Evolutionary conservation across 2,888 invertebrate genomes (phyloP), one percentile per base, ranked within the genome.

Genomic region (Hedychridium roseum): DNA sequence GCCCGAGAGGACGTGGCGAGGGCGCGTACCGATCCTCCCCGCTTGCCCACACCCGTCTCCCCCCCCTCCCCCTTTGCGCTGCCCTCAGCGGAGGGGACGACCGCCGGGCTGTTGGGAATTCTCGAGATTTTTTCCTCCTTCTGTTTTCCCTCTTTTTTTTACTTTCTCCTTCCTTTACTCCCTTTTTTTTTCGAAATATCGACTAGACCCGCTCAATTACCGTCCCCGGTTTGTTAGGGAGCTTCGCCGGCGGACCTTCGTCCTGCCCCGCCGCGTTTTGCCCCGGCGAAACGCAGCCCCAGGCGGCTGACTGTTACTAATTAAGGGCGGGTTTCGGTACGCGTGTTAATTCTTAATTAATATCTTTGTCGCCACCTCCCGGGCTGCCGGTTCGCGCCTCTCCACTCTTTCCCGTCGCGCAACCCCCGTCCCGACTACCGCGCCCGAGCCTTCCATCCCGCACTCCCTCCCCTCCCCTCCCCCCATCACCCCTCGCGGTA

Each of bases 291-390:
- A 51, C 28, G 30, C 45, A 40, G 70, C 69, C 68, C 64, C 65
- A 60, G 68, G 66, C 70, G 63, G n/a, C 61, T 67, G 66, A 65
- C 67, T 69, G 67, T 69, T 72, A 73, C 71, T 75, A 75, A 75
- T 74, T 75, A 74, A 71, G 70, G 64, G 63, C 63, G 66, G 34
- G 62, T 67, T 70, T 71, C 64, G 60, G 58, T 61, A 73, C 68
- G 70, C 70, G 67, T 73, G 72, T 73, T 74, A 73, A 75, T 75
- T 73, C 70, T 73, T 75, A 74, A 75, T 75, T 74, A 75, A 75
- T 75, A 72, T 72, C 70, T 69, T 73, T 71, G 67, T 70, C 67
- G 57, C 53, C 55, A 63, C 59, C 69, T 65, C 60, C 61, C 61
- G 51, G 54, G 55, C 49, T 38, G 51, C 50, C 43, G 42, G 34